phyloP scores from a whole-genome alignment of 1,140 invertebrate species.

The Bombus superbus region DNA sequence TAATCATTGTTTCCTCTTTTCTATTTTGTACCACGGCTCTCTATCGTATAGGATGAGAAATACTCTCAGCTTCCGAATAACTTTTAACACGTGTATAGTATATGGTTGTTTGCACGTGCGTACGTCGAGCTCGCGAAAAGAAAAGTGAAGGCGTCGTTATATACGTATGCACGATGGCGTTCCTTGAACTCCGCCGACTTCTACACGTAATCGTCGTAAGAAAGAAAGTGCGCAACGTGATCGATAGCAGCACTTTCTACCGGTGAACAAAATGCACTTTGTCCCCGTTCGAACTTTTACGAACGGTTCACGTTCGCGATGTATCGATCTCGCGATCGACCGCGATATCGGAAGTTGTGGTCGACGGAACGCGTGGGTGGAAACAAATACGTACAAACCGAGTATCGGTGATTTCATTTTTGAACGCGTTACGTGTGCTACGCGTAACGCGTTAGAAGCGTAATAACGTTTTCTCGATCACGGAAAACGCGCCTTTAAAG shows the following conservation, averaged over 20 bases:
- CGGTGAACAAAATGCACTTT: slow-evolving; percentile 21
- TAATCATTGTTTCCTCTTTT: background rate
- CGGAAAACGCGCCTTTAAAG: too few species aligned
- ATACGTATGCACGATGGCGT: slow-evolving; percentile 33
- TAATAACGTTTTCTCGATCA: too few species aligned
- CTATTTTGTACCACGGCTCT: background rate
- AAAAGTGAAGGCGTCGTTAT: slow-evolving; percentile 42
- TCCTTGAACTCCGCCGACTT: slow-evolving; percentile 53
- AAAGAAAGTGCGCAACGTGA: slow-evolving; percentile 62
- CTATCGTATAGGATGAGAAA: slow-evolving; percentile 31
- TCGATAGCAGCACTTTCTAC: slow-evolving; percentile 60
- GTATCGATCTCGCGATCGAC: background rate
- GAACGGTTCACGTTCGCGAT: background rate
- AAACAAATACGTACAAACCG: background rate
- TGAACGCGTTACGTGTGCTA: too few species aligned
- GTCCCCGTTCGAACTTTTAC: background rate
- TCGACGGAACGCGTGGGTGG: background rate
- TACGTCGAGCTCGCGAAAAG: slow-evolving; percentile 20
- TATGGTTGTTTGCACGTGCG: background rate
- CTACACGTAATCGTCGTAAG: slow-evolving; percentile 63
- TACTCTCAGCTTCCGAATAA: slow-evolving; percentile 37
- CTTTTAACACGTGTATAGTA: background rate
- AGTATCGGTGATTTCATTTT: background rate
- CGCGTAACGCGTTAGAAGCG: too few species aligned
- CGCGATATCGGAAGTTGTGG: background rate